Percentiles rank a stretch among this genome's conserved stretches.
Conservation (phyloP, 2,113 vertebrate genomes). For the Colistium nudipinnis region DNA sequence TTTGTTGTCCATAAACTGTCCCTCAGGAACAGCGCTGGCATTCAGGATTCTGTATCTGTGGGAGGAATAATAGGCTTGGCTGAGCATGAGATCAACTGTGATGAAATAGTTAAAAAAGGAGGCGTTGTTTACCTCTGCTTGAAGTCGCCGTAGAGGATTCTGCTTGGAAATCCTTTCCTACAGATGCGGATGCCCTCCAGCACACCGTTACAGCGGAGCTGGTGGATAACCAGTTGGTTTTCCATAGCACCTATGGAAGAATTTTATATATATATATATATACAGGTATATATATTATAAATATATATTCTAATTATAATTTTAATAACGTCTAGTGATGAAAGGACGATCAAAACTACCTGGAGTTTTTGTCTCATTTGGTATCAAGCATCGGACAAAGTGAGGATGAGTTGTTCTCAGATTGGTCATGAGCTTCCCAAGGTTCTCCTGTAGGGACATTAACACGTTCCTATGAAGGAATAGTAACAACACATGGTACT, state of each 20-base stretch:
- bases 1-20: constrained; percentile 65
- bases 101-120: neutral
- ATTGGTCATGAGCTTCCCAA: constrained; percentile 90
- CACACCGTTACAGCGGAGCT: constrained; percentile 69
- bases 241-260: constrained; percentile 57
- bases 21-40: constrained; percentile 84
- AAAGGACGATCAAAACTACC: constrained; percentile 56
- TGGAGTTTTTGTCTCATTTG: constrained; percentile 90
- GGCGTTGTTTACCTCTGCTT: constrained; percentile 56
- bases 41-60: constrained; percentile 88
- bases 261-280: neutral
- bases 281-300: neutral
- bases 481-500: neutral
- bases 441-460: constrained; percentile 76
- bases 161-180: constrained; percentile 71
- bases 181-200: constrained; percentile 71
- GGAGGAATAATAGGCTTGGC: neutral
- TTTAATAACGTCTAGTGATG: no score
- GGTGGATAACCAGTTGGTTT: constrained; percentile 67
- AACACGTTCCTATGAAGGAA: no score
- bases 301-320: no score
- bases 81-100: fast-evolving
- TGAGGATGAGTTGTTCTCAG: constrained; percentile 88
- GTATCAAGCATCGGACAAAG: constrained; percentile 89
- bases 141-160: constrained; percentile 69